Percentiles rank a stretch among this genome's conserved stretches.
These are phyloP conservation scores for Gonocerus acuteangulatus DNA, from an alignment of 2,888 invertebrate species.

Conservation along the genomic window DNA sequence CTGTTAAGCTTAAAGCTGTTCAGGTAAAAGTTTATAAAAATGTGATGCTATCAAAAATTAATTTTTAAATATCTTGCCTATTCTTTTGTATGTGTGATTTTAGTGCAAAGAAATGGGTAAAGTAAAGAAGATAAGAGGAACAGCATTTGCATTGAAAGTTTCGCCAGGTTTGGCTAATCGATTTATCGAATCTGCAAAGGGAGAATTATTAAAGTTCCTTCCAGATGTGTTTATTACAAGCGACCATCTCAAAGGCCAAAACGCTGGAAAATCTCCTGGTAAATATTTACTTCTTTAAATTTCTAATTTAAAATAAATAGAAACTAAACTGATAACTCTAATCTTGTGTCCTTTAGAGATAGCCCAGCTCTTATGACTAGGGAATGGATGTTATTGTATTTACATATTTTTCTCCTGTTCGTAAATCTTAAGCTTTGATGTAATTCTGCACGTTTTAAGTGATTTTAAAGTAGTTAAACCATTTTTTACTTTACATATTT, in stretches of 20 bases:
- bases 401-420: no score
- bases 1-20: slow-evolving; percentile 71
- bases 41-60: no score
- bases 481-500: no score
- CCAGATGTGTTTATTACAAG: slow-evolving; percentile 93
- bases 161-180: slow-evolving; percentile 91
- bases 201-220: slow-evolving; percentile 78
- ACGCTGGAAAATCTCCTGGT: slow-evolving; percentile 80
- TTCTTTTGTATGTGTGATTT: slow-evolving; percentile 3
- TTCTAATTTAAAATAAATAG: not conserved
- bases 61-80: not conserved
- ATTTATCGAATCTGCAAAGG: slow-evolving; percentile 87
- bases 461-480: no score
- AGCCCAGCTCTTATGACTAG: no score
- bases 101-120: slow-evolving; percentile 73
- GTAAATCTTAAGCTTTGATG: no score
- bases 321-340: not conserved
- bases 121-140: slow-evolving; percentile 87
- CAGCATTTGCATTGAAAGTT: slow-evolving; percentile 80
- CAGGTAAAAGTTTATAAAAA: slow-evolving; percentile 45
- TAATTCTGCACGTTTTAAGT: no score
- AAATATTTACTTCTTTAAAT: slow-evolving; percentile 15
- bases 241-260: slow-evolving; percentile 80
- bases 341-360: no score
- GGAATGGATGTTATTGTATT: no score